Percentiles rank a stretch among this genome's conserved stretches.
Conservation (phyloP, 2,797 vertebrate genomes). For the Sebastes oblongus region DNA sequence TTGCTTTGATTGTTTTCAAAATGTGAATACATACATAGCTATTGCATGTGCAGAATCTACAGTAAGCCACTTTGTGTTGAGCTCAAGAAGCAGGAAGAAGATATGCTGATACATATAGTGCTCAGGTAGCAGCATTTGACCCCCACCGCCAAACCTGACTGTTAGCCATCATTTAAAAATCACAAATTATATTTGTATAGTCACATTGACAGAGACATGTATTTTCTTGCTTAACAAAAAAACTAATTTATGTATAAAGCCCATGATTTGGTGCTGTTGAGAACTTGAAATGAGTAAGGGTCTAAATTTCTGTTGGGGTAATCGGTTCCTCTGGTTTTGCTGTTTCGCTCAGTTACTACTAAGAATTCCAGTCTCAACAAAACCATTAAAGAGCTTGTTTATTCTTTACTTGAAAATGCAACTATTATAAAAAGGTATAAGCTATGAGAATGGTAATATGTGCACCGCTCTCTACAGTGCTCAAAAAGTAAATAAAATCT, state of each 20-base stretch:
- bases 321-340: slow-evolving; percentile 42
- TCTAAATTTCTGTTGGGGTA: slow-evolving; percentile 50
- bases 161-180: slow-evolving; percentile 73
- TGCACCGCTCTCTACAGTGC: slow-evolving; percentile 69
- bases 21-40: slow-evolving; percentile 49
- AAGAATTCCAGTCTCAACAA: slow-evolving; percentile 34
- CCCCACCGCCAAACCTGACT: slow-evolving; percentile 69
- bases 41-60: slow-evolving; percentile 61
- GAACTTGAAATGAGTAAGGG: slow-evolving; percentile 63
- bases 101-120: slow-evolving; percentile 48
- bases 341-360: slow-evolving; percentile 50
- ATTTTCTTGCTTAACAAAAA: slow-evolving; percentile 71
- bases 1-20: slow-evolving; percentile 54
- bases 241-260: slow-evolving; percentile 63
- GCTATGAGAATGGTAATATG: slow-evolving; percentile 64
- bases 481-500: slow-evolving; percentile 75
- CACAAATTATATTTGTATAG: slow-evolving; percentile 78
- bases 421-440: slow-evolving; percentile 71
- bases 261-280: slow-evolving; percentile 69
- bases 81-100: slow-evolving; percentile 35
- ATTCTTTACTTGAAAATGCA: slow-evolving; percentile 75
- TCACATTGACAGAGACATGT: slow-evolving; percentile 61
- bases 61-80: slow-evolving; percentile 39
- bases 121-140: slow-evolving; percentile 71
- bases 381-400: slow-evolving; percentile 59